Evolutionary conservation across 2,888 invertebrate genomes (phyloP), one percentile per base, ranked within the genome.

Genomic region (Lysandra coridon): DNA sequence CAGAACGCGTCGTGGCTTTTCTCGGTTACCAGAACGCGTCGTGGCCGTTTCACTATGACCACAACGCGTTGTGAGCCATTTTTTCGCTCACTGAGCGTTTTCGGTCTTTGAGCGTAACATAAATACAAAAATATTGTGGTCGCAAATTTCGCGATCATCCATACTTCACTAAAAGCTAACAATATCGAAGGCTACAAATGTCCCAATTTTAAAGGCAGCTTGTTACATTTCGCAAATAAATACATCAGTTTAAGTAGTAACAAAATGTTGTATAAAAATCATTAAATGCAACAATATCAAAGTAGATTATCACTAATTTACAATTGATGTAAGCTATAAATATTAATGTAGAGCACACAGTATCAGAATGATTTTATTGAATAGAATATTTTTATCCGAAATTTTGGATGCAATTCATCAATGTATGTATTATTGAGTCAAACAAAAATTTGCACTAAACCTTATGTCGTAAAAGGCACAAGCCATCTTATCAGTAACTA

Each of bases 401-500:
- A 10, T 23, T 64, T 69, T 33, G 12, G 14, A 69, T 33, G 10
- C 69, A 69, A 33, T 14, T 69, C 14, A 69, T 69, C 30, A 69
- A 69, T 33, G 14, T 12, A 33, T 33, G 12, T 5, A 33, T 12
- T 33, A 4, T 33, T 33, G 69, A 14, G 12, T 33, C 69, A 69
- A 69, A 69, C 69, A 69, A 69, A 69, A 69, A 69, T 14, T 33
- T 69, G n/a, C 62, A 69, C 69, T 69, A 14, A 69, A 69, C 30
- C 49, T 49, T 74, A 74, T 49, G 49, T 12, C 3, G 49, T 76
- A 76, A 30, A 76, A 76, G 76, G 76, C 76, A 76, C 53, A 76
- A 76, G 76, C 76, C 76, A 76, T 75, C 33, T 33, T 76, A 76
- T 57, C 30, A 5, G 49, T 75, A 75, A 53, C 53, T 53, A n/a